Percentiles rank a stretch among this genome's conserved stretches.
Evolutionary conservation across 2,888 invertebrate species (phyloP).

Genomic region (Campoplex capitator): DNA sequence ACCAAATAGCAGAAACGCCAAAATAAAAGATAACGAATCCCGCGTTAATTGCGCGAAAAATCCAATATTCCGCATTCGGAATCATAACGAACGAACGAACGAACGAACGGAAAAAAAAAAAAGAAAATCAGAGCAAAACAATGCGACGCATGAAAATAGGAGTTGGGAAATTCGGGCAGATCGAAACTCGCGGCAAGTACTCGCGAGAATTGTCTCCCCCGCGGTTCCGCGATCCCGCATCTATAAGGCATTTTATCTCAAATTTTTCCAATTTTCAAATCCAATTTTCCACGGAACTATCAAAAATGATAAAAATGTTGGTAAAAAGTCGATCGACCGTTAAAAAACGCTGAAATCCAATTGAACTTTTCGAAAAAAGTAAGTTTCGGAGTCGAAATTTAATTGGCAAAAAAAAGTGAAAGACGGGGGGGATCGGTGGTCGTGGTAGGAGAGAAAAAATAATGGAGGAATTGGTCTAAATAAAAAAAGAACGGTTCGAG

Average conservation of each 20-base stretch:
- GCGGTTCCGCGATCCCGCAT: neutral
- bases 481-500: neutral
- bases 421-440: neutral
- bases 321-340: no score
- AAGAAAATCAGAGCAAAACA: neutral
- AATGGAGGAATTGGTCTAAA: neutral
- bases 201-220: slow-evolving; percentile 1
- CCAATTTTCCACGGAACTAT: neutral
- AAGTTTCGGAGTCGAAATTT: no score
- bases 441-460: neutral
- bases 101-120: neutral
- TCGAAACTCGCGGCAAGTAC: neutral
- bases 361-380: no score
- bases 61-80: neutral
- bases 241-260: neutral
- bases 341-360: no score
- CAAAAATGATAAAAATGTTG: neutral
- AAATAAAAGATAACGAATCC: neutral
- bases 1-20: neutral
- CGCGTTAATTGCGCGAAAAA: neutral
- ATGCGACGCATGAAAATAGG: neutral
- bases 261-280: neutral
- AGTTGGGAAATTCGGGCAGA: slow-evolving; percentile 2
- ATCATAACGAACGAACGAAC: neutral
- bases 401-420: neutral